Base-by-base conservation (phyloP, 2,797 vertebrate species). In the Poeciliopsis presidionis region DNA sequence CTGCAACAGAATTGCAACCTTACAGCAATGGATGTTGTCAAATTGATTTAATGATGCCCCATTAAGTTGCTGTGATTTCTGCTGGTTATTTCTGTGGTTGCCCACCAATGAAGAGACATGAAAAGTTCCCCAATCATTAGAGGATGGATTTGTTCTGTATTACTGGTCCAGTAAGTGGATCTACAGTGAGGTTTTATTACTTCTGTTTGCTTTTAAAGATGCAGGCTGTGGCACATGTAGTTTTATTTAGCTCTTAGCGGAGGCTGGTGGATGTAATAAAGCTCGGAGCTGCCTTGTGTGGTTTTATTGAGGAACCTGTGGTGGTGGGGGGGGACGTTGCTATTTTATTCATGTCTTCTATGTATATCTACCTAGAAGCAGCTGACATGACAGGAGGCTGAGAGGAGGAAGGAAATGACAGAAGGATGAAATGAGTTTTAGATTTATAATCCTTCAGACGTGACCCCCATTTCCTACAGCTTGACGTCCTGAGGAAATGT, bases 401-500 rank as follows among this genome's bases (percentile, higher is more conserved):
- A 75, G 74, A 83, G 33, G 80, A 78, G 72, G n/a, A 69, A 75
- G 39, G 76, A 80, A 83, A 67, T 77, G 80, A 90, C 85, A 78
- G 82, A 72, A 77, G 81, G 75, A 83, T 88, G 84, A 87, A 87
- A 92, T 88, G 71, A 90, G 86, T 88, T 92, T 91, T 82, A 90
- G 83, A 92, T 92, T 89, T 92, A 79, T 88, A 81, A 86, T 83
- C 78, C 81, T 46, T 74, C 74, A 89, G 86, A 86, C 73, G 14
- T 91, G 88, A 89, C 90, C 88, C 83, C 75, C 49, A 78, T 90
- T 90, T 88, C 81, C 82, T 83, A 78, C 85, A 74, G 61, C 81
- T 83, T 74, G 55, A 81, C 33, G n/a, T 93, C 89, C 86, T 85
- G 83, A 84, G 87, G 87, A 94, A 94, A 94, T 93, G 94, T 94